Percentiles rank a stretch among this genome's conserved stretches.
Conservation (phyloP, 2,113 vertebrate genomes). For the Vidua macroura region DNA sequence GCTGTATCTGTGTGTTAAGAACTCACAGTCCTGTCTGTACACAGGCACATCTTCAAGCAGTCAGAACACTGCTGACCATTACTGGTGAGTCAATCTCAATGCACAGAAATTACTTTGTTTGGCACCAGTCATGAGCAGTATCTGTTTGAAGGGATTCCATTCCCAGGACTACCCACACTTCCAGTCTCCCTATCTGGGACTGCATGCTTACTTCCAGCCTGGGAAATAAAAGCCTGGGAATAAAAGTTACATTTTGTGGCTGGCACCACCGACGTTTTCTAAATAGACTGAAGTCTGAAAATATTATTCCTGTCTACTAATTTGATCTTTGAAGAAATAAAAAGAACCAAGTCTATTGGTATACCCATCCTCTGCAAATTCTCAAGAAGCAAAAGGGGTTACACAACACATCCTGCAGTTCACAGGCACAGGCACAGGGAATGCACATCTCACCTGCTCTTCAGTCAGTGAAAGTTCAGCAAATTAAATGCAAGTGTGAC, state of each 20-base stretch:
- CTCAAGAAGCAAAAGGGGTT: neutral
- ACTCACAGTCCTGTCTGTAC: neutral
- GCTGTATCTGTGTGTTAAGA: neutral
- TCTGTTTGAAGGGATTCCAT: neutral
- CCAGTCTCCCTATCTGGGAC: neutral
- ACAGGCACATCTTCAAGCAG: neutral
- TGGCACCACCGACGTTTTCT: conserved; percentile 1
- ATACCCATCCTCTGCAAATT: neutral
- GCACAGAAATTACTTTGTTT: neutral
- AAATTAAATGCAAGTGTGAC: neutral
- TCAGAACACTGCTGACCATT: neutral
- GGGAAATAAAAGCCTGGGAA: conserved; percentile 37
- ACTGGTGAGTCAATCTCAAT: neutral
- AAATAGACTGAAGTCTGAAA: neutral
- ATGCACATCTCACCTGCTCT: neutral
- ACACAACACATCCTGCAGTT: neutral
- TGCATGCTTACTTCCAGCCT: conserved; percentile 5
- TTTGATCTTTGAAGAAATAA: neutral
- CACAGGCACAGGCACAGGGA: neutral
- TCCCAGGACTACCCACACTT: neutral
- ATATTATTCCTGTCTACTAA: neutral
- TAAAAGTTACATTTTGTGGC: neutral
- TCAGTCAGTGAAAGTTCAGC: neutral
- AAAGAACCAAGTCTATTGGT: neutral
- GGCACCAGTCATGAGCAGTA: neutral